A percentile compares a stretch with the other conserved stretches of the same genome.
These are phyloP conservation scores for Peromyscus nudipes DNA, from an alignment of 2,797 vertebrate genomes.

Conservation along the genomic window DNA sequence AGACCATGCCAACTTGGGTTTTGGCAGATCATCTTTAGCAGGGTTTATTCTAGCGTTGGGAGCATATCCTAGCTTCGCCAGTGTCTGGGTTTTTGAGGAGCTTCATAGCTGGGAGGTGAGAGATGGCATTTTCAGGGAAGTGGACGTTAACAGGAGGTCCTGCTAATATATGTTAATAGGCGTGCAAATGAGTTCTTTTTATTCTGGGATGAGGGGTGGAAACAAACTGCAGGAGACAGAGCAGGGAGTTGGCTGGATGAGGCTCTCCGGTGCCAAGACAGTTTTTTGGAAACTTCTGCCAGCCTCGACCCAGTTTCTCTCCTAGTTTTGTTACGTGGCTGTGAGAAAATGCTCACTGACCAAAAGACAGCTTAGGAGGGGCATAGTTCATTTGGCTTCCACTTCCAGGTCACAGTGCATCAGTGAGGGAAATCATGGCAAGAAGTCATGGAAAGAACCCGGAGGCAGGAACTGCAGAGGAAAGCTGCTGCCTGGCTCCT, in stretches of 20 bases:
- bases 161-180: neutral
- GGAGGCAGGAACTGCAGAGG: neutral
- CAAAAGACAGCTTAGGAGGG: neutral
- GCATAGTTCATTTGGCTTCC: neutral
- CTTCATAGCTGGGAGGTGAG: constrained; percentile 29
- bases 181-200: neutral
- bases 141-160: neutral
- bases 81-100: neutral
- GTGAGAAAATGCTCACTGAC: neutral
- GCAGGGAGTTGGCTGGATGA: neutral
- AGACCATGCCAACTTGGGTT: neutral
- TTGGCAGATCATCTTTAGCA: constrained; percentile 1
- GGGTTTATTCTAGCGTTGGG: constrained; percentile 40
- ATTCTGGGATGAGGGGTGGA: neutral
- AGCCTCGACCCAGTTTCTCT: neutral
- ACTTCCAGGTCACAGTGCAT: neutral
- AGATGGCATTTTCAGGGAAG: constrained; percentile 29
- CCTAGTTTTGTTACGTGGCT: neutral
- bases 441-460: neutral
- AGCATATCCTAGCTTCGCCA: constrained; percentile 49
- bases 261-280: neutral
- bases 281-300: neutral
- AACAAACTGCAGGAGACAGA: neutral
- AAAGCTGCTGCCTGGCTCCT: neutral
- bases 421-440: neutral